A percentile compares a stretch with the other conserved stretches of the same genome.
Evolutionary conservation across 2,797 vertebrate species (phyloP).

Genomic region (Manis crassicaudata): DNA sequence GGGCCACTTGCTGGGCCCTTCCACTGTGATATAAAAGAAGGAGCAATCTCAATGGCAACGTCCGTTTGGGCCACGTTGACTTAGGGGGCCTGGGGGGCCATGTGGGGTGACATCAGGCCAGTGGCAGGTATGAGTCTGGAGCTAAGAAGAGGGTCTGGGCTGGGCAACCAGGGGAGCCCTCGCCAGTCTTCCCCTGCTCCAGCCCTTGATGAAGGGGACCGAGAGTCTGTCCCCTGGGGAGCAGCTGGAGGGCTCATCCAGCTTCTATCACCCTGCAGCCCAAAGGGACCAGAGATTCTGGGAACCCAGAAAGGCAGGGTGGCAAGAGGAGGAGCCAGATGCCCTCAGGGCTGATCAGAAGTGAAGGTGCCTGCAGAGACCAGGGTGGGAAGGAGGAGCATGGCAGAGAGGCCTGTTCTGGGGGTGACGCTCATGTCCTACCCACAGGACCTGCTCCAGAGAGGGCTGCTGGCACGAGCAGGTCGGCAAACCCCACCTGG

Average conservation of each 20-base stretch:
- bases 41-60: background rate
- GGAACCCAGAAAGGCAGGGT: background rate
- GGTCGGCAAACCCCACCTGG: background rate
- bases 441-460: background rate
- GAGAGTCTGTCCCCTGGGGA: background rate
- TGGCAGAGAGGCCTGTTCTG: background rate
- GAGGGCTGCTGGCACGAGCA: background rate
- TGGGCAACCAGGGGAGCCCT: background rate
- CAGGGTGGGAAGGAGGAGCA: background rate
- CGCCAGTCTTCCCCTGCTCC: background rate
- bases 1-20: too few relatives aligned
- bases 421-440: rapidly evolving
- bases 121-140: background rate
- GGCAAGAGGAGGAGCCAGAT: background rate
- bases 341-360: rapidly evolving
- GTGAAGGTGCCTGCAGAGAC: background rate
- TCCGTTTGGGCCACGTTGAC: background rate
- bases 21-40: background rate
- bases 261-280: background rate
- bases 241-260: background rate
- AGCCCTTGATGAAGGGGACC: background rate
- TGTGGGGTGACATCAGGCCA: background rate
- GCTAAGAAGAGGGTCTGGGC: background rate
- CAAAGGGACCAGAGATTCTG: background rate
- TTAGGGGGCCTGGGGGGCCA: rapidly evolving